Percentiles rank a stretch among this genome's conserved stretches.
These are phyloP conservation scores for Pogonus chalceus DNA, from an alignment of 1,140 invertebrate genomes.

Conservation along the genomic window DNA sequence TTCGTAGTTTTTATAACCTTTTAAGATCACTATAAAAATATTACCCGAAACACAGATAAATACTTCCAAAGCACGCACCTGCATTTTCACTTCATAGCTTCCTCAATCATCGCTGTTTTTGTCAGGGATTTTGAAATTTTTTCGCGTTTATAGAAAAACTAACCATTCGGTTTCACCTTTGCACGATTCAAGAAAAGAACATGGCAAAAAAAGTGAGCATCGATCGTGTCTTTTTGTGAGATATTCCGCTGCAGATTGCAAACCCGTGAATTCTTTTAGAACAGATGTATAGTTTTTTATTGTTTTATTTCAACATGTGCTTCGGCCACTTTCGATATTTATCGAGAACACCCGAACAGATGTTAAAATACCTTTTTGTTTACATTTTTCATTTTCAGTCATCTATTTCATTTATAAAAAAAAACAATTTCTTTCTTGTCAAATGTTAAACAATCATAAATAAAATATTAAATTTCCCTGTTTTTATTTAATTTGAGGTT, in stretches of 20 bases:
- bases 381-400: no score
- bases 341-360: not conserved
- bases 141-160: not conserved
- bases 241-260: not conserved
- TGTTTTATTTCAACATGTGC: not conserved
- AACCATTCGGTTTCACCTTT: not conserved
- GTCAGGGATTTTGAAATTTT: not conserved
- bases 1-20: no score
- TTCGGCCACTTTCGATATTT: not conserved
- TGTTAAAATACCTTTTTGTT: no score
- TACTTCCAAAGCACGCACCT: not conserved
- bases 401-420: no score
- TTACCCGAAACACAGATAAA: not conserved
- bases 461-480: no score
- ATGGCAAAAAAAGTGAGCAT: not conserved
- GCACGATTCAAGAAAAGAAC: not conserved
- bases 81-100: not conserved
- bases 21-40: no score
- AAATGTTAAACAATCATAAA: no score
- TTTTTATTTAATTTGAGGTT: no score
- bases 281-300: not conserved
- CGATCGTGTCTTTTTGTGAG: not conserved
- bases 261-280: not conserved
- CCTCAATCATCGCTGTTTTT: not conserved
- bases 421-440: no score